phyloP scores from a whole-genome alignment of 2,113 vertebrate species.

The Muscicapa adusta region DNA sequence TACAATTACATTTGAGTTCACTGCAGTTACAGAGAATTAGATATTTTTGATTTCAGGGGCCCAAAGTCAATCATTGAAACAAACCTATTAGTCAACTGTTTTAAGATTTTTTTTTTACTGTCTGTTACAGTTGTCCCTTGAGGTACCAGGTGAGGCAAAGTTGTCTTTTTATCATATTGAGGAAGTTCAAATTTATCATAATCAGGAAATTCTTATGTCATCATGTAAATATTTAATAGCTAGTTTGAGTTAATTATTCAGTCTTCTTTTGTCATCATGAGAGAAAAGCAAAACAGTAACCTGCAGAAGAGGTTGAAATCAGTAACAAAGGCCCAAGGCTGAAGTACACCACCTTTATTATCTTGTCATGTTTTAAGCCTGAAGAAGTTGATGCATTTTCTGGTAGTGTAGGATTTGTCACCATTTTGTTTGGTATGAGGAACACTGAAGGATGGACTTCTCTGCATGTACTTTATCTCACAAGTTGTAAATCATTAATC shows the following conservation, averaged over 20 bases:
- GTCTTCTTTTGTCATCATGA: neutral
- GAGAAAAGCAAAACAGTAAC: neutral
- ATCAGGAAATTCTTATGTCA: neutral
- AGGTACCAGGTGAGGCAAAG: neutral
- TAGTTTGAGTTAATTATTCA: neutral
- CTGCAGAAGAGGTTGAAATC: neutral
- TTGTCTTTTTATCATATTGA: neutral
- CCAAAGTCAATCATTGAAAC: neutral
- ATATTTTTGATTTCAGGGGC: neutral
- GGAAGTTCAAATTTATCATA: neutral
- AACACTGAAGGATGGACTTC: neutral
- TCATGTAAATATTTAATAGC: neutral
- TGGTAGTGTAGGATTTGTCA: neutral
- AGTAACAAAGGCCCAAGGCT: neutral
- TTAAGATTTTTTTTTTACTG: neutral
- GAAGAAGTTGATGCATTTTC: neutral
- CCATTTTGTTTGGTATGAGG: neutral
- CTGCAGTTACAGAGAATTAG: neutral
- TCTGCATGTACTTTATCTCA: neutral
- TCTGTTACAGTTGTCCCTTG: neutral
- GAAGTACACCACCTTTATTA: neutral
- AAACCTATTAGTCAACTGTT: neutral
- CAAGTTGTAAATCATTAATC: neutral
- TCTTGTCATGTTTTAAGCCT: neutral
- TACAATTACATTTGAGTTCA: neutral